Base-by-base conservation (phyloP, 2,113 vertebrate genomes). In the Noturus placidus region DNA sequence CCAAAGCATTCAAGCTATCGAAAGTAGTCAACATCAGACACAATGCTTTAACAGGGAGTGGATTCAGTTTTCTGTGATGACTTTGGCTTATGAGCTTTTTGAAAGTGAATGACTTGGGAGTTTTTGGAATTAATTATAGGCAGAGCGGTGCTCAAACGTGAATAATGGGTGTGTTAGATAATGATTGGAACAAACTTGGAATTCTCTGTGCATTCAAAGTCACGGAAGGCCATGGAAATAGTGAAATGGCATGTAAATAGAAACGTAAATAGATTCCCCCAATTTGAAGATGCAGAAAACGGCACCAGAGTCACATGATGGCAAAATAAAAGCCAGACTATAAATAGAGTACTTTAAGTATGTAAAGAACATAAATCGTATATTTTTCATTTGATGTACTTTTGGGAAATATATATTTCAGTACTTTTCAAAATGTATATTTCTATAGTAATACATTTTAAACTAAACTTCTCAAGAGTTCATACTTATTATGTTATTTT, bases 81-180 rank as follows among this genome's bases (percentile, higher is more conserved):
- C 59, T 69, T 83, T 67, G 82, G 82, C 82, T 83, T 83, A 83
- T 83, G 61, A 65, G 82, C 82, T 83, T 86, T 85, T 61, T 17
- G 17, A 59, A 50, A 76, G 70, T 76, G 54, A 85, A 85, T 86
- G 77, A 35, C 85, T 80, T 22, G 11, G 22, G 50, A 81, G n/a
- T 15, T 79, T 65, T 56, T 4, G 57, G 57, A 77, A 65, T 77
- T 80, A 69, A 81, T 69, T 79, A 67, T 76, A 38, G 59, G 77
- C 59, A 69, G 72, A 25, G 30, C 20, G 22, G 46, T 35, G 76
- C 70, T 69, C 46, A 8, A 80, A 69, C 46, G 33, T 87, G 84
- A 86, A 76, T 57, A 38, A 74, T 70, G 85, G 85, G 85, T 19
- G 85, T 67, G 85, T 81, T 50, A 87, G 63, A 46, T 57, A 69